Evolutionary conservation across 2,888 invertebrate genomes (phyloP), one percentile per base, ranked within the genome.

Genomic region (Papilio demoleus): DNA sequence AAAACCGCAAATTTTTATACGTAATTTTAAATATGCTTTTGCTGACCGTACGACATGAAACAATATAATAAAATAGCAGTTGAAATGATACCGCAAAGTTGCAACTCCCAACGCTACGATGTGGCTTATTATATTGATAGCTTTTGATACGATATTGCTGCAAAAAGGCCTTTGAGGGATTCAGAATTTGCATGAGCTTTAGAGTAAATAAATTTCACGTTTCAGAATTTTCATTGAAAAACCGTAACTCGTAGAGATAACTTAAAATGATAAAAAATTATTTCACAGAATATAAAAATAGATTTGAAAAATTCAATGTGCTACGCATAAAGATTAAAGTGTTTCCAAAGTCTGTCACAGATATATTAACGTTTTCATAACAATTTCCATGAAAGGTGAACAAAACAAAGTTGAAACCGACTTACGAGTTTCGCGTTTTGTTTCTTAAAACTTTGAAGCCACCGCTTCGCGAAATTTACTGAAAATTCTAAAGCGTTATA

Each of bases 41-140:
- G 84, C 84, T 71, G 76, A 78, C 88, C 71, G 79, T 89, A 88
- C 85, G 56, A 60, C 73, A 77, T 80, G 81, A 83, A 82, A 81
- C 80, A 84, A 77, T 79, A 81, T 80, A 84, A 87, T 88, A 87
- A 88, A 86, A 81, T 83, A 82, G 77, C 78, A 82, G 82, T 86
- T 81, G 85, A 82, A 88, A 87, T 88, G 85, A 87, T 87, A 88
- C 85, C 82, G 81, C 79, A 81, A 80, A 81, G 80, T 76, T 76
- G 81, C 80, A 77, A 76, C 72, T 74, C 71, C 80, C 77, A 79
- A 77, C 77, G 77, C 80, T 65, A 59, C 76, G 76, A 60, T 53
- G 76, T 76, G 84, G 81, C 79, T 81, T 84, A 83, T 83, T 86
- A 85, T 87, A 88, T 88, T 88, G 86, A 87, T 88, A 82, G 86